Percentiles rank a stretch among this genome's conserved stretches.
These are phyloP conservation scores for Mycalesis mineus DNA, from an alignment of 2,888 invertebrate species.

Conservation along the genomic window DNA sequence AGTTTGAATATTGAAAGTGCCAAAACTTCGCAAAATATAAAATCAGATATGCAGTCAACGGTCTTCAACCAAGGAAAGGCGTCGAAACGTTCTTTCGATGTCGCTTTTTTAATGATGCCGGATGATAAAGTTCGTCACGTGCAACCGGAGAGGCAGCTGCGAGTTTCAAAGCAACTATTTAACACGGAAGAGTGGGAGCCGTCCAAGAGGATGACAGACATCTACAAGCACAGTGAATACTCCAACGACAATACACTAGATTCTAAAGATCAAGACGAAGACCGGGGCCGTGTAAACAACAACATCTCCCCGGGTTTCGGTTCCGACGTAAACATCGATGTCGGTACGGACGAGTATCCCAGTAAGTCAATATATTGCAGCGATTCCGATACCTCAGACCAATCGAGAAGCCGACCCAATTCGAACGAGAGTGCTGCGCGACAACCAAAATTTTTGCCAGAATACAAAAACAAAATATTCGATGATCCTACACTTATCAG, in stretches of 20 bases:
- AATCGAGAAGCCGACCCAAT: conserved; percentile 71
- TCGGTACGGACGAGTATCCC: conserved; percentile 73
- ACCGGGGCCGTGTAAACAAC: conserved; percentile 61
- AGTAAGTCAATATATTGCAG: conserved; percentile 69
- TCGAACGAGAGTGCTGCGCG: conserved; percentile 76
- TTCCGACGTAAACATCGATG: conserved; percentile 73
- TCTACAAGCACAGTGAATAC: conserved; percentile 67
- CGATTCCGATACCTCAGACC: conserved; percentile 72
- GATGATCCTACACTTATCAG: conserved; percentile 77
- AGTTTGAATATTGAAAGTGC: conserved; percentile 70
- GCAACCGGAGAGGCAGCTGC: conserved; percentile 75
- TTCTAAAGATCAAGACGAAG: conserved; percentile 64
- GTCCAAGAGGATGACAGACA: conserved; percentile 61
- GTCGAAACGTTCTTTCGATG: conserved; percentile 90
- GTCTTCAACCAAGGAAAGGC: conserved; percentile 59
- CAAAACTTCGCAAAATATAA: conserved; percentile 64
- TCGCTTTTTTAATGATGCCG: conserved; percentile 92
- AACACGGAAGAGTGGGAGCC: conserved; percentile 70
- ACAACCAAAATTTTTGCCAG: conserved; percentile 71
- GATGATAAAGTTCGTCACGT: conserved; percentile 87
- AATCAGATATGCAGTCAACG: conserved; percentile 61
- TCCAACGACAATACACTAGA: conserved; percentile 59
- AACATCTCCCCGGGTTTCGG: conserved; percentile 70
- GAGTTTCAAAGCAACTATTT: conserved; percentile 73
- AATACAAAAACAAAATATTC: conserved; percentile 79